phyloP scores from a whole-genome alignment of 2,113 vertebrate species.

The Solea senegalensis region DNA sequence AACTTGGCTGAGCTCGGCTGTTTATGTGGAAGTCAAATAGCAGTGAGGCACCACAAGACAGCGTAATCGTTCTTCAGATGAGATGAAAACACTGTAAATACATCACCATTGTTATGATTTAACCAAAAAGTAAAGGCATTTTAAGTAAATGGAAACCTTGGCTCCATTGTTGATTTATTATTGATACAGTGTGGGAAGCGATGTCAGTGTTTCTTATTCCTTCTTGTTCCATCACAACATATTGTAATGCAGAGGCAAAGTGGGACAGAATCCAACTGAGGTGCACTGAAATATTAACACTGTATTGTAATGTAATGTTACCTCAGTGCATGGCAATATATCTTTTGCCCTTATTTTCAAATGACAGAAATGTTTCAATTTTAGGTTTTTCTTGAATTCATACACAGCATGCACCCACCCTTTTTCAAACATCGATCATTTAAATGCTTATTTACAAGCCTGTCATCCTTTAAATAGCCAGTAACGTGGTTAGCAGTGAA shows the following conservation, averaged over 20 bases:
- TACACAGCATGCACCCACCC: neutral
- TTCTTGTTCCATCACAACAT: slow-evolving; percentile 11
- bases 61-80: neutral
- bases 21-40: slow-evolving; percentile 1
- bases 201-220: slow-evolving; percentile 16
- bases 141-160: slow-evolving; percentile 15
- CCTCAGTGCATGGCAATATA: neutral
- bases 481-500: slow-evolving; percentile 10
- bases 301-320: neutral
- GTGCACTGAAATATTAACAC: slow-evolving; percentile 8
- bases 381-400: neutral
- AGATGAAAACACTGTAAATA: slow-evolving; percentile 2
- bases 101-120: slow-evolving; percentile 9
- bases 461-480: neutral
- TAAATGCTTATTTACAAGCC: slow-evolving; percentile 17
- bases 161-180: slow-evolving; percentile 19
- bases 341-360: neutral
- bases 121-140: slow-evolving; percentile 20
- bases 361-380: neutral
- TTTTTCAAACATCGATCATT: neutral
- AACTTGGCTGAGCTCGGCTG: slow-evolving; percentile 27
- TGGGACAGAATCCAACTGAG: neutral
- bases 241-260: slow-evolving; percentile 5
- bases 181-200: slow-evolving; percentile 24
- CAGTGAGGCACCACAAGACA: neutral